These are phyloP conservation scores for Acronicta psi DNA, from an alignment of 2,888 invertebrate species.

Conservation along the genomic window DNA sequence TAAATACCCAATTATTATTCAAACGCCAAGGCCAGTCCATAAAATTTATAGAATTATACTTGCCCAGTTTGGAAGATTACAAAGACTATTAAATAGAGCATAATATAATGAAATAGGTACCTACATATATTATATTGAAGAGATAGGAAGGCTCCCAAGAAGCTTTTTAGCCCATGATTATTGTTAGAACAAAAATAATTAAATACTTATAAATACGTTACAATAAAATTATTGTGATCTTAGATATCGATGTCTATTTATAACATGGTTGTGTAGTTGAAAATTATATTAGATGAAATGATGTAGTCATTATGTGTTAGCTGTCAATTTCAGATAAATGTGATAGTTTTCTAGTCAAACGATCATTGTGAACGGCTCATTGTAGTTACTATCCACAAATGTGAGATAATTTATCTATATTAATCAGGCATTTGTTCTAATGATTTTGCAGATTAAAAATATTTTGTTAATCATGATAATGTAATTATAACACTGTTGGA, in stretches of 20 bases:
- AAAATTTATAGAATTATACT: too few species aligned
- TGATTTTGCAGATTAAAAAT: too few species aligned
- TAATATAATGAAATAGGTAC: too few species aligned
- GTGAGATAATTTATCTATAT: too few species aligned
- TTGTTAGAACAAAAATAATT: too few species aligned
- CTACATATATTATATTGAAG: neutral
- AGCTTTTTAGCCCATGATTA: neutral
- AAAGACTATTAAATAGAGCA: neutral
- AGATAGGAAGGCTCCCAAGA: neutral
- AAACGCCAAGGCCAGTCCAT: too few species aligned
- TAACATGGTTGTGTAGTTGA: slow-evolving; percentile 65
- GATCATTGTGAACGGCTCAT: slow-evolving; percentile 1
- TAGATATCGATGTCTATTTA: slow-evolving; percentile 69
- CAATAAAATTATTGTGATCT: slow-evolving; percentile 53
- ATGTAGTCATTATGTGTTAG: slow-evolving; percentile 38
- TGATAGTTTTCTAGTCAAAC: slow-evolving; percentile 50
- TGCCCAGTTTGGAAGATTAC: neutral
- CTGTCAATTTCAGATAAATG: slow-evolving; percentile 49
- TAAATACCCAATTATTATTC: too few species aligned
- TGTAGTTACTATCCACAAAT: neutral
- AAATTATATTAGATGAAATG: slow-evolving; percentile 37
- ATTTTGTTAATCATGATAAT: neutral
- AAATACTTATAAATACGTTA: slow-evolving; percentile 5
- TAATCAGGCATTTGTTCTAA: neutral
- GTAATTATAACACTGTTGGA: neutral